Evolutionary conservation across 2,888 invertebrate genomes (phyloP).

Genomic region (Brachylomia viminalis): DNA sequence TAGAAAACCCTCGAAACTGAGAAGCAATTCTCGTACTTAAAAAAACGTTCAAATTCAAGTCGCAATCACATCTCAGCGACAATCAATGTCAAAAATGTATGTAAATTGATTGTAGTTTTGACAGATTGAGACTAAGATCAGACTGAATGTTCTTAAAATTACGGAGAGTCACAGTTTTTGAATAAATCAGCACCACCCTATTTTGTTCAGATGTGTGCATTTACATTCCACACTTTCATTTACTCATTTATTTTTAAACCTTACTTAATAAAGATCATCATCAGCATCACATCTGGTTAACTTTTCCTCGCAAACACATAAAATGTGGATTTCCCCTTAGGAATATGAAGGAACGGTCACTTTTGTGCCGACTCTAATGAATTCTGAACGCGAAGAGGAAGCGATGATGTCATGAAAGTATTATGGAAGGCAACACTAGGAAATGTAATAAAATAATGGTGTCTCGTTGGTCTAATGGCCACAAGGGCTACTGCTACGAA

Average conservation of each 20-base stretch:
- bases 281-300: background rate
- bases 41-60: too few relatives aligned
- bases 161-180: background rate
- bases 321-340: background rate
- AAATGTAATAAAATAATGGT: slow-evolving; percentile 28
- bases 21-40: too few relatives aligned
- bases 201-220: background rate
- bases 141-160: too few relatives aligned
- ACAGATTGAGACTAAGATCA: too few relatives aligned
- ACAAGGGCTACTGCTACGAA: too few relatives aligned
- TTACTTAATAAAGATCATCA: slow-evolving; percentile 39
- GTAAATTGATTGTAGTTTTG: too few relatives aligned
- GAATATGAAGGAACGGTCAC: slow-evolving; percentile 13
- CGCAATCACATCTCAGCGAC: too few relatives aligned
- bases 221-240: background rate
- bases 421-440: too few relatives aligned
- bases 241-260: background rate
- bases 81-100: too few relatives aligned
- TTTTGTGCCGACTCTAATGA: slow-evolving; percentile 15
- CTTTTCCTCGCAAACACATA: slow-evolving; percentile 4
- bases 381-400: slow-evolving; percentile 23
- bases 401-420: slow-evolving; percentile 3
- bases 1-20: too few relatives aligned
- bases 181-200: background rate
- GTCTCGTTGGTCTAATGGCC: too few relatives aligned